A percentile compares a stretch with the other conserved stretches of the same genome.
Conservation (phyloP, 1,140 invertebrate species). For the Elysia chlorotica region DNA sequence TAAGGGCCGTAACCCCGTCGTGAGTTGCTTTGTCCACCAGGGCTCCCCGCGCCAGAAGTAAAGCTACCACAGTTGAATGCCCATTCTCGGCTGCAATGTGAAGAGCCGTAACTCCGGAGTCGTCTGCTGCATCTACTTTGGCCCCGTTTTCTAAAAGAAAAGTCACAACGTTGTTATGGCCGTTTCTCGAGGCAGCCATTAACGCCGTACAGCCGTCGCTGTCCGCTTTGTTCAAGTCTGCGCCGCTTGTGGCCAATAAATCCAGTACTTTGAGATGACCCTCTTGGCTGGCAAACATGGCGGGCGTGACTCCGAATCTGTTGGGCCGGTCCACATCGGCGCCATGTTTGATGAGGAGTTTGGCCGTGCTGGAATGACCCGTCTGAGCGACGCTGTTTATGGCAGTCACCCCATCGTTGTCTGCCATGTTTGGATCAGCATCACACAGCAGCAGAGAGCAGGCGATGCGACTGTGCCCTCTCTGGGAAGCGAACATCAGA, state of each 20-base stretch:
- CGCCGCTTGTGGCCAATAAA: background rate
- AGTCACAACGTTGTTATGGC: background rate
- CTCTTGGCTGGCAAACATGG: background rate
- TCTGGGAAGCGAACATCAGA: background rate
- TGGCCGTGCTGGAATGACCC: no score
- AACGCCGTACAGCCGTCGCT: background rate
- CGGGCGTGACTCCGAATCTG: no score
- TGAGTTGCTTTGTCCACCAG: background rate
- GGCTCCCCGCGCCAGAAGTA: background rate
- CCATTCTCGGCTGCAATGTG: background rate
- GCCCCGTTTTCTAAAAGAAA: background rate
- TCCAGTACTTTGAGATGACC: background rate
- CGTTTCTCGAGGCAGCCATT: background rate
- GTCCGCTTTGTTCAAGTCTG: no score
- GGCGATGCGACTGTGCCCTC: background rate
- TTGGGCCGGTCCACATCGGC: no score
- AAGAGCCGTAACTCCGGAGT: background rate
- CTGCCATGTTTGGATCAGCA: background rate
- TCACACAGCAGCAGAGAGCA: background rate
- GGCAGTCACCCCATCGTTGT: background rate
- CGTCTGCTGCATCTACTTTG: background rate
- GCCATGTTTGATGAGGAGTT: no score
- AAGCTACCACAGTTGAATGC: background rate
- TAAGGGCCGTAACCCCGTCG: background rate
- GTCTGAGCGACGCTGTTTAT: no score